These are phyloP conservation scores for Rhinatrema bivittatum DNA, from an alignment of 2,797 vertebrate genomes.

Conservation along the genomic window DNA sequence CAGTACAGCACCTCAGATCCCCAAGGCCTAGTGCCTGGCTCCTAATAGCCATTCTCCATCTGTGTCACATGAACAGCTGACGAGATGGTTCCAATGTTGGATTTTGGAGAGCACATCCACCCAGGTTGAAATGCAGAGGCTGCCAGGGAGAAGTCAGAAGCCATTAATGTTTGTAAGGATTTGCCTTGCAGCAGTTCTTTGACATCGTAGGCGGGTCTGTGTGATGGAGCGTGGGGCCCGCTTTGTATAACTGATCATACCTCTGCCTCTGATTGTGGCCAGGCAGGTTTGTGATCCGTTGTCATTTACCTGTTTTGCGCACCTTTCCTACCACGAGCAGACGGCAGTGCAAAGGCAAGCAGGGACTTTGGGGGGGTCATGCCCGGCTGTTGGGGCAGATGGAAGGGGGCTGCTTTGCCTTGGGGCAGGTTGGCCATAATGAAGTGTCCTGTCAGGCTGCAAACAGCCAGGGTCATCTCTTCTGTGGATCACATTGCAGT, in stretches of 20 bases:
- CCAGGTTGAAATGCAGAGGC: conserved; percentile 98
- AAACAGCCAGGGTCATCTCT: conserved; percentile 88
- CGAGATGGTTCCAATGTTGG: conserved; percentile 83
- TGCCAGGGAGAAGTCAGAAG: conserved; percentile 99
- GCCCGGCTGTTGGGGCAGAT: conserved; percentile 68
- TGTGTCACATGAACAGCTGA: conserved; percentile 98
- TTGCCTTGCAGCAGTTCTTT: conserved; percentile 96
- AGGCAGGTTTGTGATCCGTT: conserved; percentile 45
- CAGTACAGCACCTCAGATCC: conserved; percentile 97
- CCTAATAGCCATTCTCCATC: conserved; percentile 98
- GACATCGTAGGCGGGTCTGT: conserved; percentile 72
- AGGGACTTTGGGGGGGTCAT: conserved; percentile 59
- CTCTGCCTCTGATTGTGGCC: conserved; percentile 56
- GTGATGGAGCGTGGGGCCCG: background rate
- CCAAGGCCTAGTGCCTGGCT: conserved; percentile 91
- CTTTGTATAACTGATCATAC: no score
- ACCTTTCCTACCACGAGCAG: conserved; percentile 32
- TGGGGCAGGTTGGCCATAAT: conserved; percentile 87
- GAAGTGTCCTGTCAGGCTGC: conserved; percentile 97
- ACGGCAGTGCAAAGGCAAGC: conserved; percentile 50
- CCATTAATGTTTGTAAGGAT: conserved; percentile 99
- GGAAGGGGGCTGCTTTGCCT: conserved; percentile 66
- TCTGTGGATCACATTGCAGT: conserved; percentile 90
- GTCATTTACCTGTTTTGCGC: conserved; percentile 31
- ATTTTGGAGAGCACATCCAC: conserved; percentile 86